These are phyloP conservation scores for Synanthedon formicaeformis DNA, from an alignment of 2,888 invertebrate genomes.

Conservation along the genomic window DNA sequence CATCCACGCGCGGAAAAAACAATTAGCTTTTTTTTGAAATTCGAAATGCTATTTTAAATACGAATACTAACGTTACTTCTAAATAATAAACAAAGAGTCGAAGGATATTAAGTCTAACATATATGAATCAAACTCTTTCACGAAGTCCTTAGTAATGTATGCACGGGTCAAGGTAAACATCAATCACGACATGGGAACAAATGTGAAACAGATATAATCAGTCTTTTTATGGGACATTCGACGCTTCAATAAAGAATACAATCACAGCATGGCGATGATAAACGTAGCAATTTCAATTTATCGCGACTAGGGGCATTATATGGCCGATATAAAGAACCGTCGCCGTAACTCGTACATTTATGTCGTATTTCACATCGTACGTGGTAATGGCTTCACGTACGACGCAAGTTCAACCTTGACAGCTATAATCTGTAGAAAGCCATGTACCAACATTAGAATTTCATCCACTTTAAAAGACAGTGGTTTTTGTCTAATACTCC, in stretches of 20 bases:
- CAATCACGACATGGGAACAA: too few relatives aligned
- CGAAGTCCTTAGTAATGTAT: too few relatives aligned
- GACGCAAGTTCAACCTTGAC: constrained; percentile 27
- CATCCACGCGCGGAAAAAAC: too few relatives aligned
- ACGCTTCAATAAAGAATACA: constrained; percentile 36
- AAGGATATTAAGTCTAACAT: too few relatives aligned
- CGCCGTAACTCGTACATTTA: constrained; percentile 49
- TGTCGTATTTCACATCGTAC: constrained; percentile 50
- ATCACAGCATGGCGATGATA: constrained; percentile 45
- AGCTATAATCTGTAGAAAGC: constrained; percentile 4
- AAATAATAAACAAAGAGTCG: too few relatives aligned
- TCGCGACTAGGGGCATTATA: constrained; percentile 43
- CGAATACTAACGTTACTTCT: too few relatives aligned
- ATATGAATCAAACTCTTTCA: too few relatives aligned
- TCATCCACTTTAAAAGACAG: not conserved
- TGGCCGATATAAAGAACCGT: constrained; percentile 35
- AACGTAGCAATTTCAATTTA: constrained; percentile 54
- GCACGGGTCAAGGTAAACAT: too few relatives aligned
- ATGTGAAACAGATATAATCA: constrained; percentile 12
- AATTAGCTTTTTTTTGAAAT: too few relatives aligned
- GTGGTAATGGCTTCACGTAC: constrained; percentile 45
- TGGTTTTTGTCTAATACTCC: not conserved
- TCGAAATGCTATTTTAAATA: too few relatives aligned
- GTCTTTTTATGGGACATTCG: constrained; percentile 12
- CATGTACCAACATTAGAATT: not conserved